These are phyloP conservation scores for Drosophila buzzatii DNA, from an alignment of 2,888 invertebrate species.

Conservation along the genomic window DNA sequence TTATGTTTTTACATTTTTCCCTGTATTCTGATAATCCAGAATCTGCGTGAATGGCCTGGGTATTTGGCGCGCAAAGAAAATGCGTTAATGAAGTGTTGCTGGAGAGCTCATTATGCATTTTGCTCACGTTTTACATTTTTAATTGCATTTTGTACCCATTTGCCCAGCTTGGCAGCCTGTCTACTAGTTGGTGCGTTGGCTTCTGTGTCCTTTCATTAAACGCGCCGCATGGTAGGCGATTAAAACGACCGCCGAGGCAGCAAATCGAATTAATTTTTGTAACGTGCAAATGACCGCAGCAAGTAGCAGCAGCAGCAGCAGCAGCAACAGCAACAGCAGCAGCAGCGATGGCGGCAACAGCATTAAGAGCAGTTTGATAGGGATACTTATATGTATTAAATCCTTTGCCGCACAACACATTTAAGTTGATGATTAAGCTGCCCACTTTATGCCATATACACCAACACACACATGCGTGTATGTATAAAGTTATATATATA, in stretches of 20 bases:
- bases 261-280: constrained; percentile 84
- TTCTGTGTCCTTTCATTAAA: constrained; percentile 71
- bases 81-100: constrained; percentile 77
- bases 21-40: neutral
- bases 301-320: constrained; percentile 33
- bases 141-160: constrained; percentile 63
- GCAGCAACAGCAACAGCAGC: constrained; percentile 5
- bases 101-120: constrained; percentile 77
- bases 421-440: constrained; percentile 81
- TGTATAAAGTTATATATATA: neutral
- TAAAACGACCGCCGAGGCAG: constrained; percentile 81
- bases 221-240: constrained; percentile 71
- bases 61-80: constrained; percentile 50
- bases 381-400: constrained; percentile 53
- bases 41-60: constrained; percentile 1
- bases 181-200: constrained; percentile 24
- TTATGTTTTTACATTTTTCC: neutral
- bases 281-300: constrained; percentile 80
- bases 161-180: neutral
- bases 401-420: constrained; percentile 77
- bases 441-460: constrained; percentile 26
- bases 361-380: constrained; percentile 42
- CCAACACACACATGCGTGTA: neutral
- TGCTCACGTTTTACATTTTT: constrained; percentile 77
- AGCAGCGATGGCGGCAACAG: constrained; percentile 7